Evolutionary conservation across 2,113 vertebrate genomes (phyloP).

Genomic region (Daphoenositta chrysoptera): DNA sequence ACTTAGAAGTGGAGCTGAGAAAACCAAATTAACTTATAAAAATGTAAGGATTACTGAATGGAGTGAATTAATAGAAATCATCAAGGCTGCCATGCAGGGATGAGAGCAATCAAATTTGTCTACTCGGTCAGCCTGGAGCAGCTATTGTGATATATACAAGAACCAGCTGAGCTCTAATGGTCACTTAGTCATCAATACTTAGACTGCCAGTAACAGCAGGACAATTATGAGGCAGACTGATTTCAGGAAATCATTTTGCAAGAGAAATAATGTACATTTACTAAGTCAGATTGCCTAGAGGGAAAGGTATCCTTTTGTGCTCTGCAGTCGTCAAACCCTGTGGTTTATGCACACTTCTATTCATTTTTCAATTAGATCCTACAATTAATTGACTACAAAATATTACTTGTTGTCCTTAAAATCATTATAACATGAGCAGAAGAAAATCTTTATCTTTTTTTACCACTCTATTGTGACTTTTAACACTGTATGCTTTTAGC

Average conservation of each 20-base stretch:
- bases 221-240: not conserved
- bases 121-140: not conserved
- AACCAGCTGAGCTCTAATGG: not conserved
- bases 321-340: not conserved
- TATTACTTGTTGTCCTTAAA: not conserved
- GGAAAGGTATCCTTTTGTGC: not conserved
- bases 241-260: conserved; percentile 1
- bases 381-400: not conserved
- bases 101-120: conserved; percentile 10
- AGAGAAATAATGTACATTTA: not conserved
- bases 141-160: not conserved
- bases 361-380: not conserved
- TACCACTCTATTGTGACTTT: not conserved
- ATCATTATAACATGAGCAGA: not conserved
- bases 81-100: not conserved
- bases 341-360: not conserved
- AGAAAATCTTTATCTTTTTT: not conserved
- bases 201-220: not conserved
- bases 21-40: not conserved
- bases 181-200: conserved; percentile 19
- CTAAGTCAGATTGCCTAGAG: not conserved
- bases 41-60: not conserved
- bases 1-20: not conserved
- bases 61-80: not conserved
- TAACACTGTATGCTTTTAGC: not conserved